Percentiles rank a stretch among this genome's conserved stretches.
Evolutionary conservation across 1,140 invertebrate genomes (phyloP).

Genomic region (Hetaerina americana): DNA sequence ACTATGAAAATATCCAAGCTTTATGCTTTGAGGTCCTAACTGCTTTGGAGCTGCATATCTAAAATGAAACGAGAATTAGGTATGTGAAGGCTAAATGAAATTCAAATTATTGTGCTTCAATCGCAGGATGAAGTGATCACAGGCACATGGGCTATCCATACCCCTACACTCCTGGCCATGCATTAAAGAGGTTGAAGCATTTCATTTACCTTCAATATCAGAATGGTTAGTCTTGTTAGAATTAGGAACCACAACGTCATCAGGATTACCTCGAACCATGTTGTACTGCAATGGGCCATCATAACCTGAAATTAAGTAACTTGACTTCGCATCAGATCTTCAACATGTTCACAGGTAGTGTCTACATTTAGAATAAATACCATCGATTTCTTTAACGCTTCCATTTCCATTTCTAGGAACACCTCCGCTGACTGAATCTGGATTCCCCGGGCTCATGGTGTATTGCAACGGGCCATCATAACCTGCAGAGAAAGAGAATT

Average conservation of each 20-base stretch:
- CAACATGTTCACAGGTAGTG: no score
- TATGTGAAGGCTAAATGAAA: no score
- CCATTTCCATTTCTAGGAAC: conserved; percentile 29
- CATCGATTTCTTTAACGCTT: conserved; percentile 25
- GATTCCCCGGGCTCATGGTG: conserved; percentile 55
- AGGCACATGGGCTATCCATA: no score
- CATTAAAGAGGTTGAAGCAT: no score
- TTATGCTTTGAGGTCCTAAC: no score
- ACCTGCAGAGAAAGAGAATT: conserved; percentile 41
- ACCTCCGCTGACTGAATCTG: conserved; percentile 45
- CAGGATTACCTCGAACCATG: background rate
- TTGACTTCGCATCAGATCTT: conserved; percentile 11
- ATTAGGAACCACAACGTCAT: conserved; percentile 1
- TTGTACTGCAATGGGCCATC: background rate
- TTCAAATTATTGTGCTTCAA: no score
- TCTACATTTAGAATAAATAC: conserved; percentile 15
- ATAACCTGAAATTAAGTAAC: conserved; percentile 13
- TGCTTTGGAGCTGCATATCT: no score
- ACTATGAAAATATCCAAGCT: no score
- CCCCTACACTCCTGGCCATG: no score
- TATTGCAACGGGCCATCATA: conserved; percentile 76
- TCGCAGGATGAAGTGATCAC: no score
- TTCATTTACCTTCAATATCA: background rate
- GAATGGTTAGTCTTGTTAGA: background rate
- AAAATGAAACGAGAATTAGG: no score